A percentile compares a stretch with the other conserved stretches of the same genome.
phyloP scores from a whole-genome alignment of 2,113 vertebrate genomes.

The Trematomus loennbergii region DNA sequence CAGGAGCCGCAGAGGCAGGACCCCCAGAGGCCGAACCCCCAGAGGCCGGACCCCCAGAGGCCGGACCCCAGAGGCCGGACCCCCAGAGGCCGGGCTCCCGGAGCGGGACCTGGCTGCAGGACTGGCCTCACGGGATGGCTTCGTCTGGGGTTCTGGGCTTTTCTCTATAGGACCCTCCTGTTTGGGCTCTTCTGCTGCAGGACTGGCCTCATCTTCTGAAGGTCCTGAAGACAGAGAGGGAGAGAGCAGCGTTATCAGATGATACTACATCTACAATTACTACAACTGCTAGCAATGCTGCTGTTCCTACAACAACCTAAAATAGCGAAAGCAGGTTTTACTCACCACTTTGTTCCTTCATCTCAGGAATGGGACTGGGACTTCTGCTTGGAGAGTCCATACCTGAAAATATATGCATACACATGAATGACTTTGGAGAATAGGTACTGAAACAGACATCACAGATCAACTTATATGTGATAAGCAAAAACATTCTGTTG shows the following conservation, averaged over 20 bases:
- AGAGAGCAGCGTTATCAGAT: neutral
- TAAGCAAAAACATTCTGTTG: neutral
- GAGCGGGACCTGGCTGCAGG: neutral
- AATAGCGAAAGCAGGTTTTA: neutral
- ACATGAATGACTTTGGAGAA: neutral
- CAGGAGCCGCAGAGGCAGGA: neutral
- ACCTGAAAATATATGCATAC: constrained; percentile 24
- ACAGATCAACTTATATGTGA: too few relatives aligned
- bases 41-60: too few relatives aligned
- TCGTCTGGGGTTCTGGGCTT: constrained; percentile 26
- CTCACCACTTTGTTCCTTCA: constrained; percentile 54
- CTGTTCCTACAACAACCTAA: neutral
- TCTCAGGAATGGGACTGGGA: constrained; percentile 46
- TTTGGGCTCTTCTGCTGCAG: constrained; percentile 16
- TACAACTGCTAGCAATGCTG: neutral
- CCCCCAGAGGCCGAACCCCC: too few relatives aligned
- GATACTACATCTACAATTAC: neutral
- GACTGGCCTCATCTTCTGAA: constrained; percentile 49
- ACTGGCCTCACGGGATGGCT: constrained; percentile 6
- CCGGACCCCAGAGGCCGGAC: too few relatives aligned
- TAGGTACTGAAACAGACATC: neutral
- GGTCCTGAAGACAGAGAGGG: constrained; percentile 20
- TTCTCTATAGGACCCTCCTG: neutral
- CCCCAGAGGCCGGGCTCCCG: neutral
- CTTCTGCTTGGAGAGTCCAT: constrained; percentile 69